These are phyloP conservation scores for Eubasilissa splendida DNA, from an alignment of 2,888 invertebrate species.

Conservation along the genomic window DNA sequence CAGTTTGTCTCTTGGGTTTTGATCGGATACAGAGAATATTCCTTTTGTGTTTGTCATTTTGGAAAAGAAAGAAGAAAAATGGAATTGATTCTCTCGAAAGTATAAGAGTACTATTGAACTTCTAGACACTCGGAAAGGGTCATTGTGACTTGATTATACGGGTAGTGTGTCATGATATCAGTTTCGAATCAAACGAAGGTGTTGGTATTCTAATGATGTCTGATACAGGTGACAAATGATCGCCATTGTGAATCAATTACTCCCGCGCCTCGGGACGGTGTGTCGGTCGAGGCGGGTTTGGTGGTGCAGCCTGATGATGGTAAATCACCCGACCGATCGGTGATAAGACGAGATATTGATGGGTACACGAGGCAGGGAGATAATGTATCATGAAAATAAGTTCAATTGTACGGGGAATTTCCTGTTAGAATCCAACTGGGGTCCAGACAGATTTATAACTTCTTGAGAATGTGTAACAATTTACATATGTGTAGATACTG, in stretches of 20 bases:
- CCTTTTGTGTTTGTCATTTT: no score
- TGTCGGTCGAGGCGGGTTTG: neutral
- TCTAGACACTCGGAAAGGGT: neutral
- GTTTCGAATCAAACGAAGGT: constrained; percentile 29
- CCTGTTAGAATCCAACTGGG: constrained; percentile 24
- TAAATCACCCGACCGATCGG: constrained; percentile 33
- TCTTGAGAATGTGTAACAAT: neutral
- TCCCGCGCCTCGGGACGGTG: constrained; percentile 8
- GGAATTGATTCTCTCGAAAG: no score
- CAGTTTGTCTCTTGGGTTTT: no score
- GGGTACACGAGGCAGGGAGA: constrained; percentile 32
- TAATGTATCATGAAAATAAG: constrained; percentile 36
- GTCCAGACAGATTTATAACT: constrained; percentile 10
- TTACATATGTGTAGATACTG: no score
- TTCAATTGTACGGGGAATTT: constrained; percentile 22
- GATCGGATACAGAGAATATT: no score
- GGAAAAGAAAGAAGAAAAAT: no score
- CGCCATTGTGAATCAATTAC: constrained; percentile 52
- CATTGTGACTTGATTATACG: constrained; percentile 15
- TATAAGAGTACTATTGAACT: neutral
- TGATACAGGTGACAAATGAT: constrained; percentile 50
- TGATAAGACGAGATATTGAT: constrained; percentile 38
- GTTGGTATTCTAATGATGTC: constrained; percentile 44
- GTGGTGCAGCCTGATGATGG: neutral
- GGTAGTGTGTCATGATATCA: constrained; percentile 9